Evolutionary conservation across 23 tunicate species (phyloP).

Genomic region (Ciona savignyi): DNA sequence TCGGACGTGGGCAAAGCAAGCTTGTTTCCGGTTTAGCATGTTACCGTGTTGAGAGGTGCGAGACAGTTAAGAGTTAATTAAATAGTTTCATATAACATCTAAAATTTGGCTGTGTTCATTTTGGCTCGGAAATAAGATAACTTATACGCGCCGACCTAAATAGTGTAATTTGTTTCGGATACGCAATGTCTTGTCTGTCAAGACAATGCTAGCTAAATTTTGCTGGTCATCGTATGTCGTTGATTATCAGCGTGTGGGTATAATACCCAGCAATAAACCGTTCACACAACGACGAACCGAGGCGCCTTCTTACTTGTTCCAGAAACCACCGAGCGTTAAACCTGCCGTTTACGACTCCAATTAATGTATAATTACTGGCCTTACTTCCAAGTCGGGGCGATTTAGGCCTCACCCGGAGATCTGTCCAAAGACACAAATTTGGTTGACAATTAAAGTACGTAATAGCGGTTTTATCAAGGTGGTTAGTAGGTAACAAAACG

Average conservation of each 20-base stretch:
- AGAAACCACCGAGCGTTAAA: background rate
- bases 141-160: too few species aligned
- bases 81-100: too few species aligned
- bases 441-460: background rate
- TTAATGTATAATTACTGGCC: background rate
- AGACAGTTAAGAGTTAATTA: too few species aligned
- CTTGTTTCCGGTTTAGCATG: too few species aligned
- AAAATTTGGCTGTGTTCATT: too few species aligned
- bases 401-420: conserved; percentile 1
- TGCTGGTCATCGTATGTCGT: conserved; percentile 1
- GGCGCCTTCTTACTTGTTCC: background rate
- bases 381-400: conserved; percentile 1
- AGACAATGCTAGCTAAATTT: background rate
- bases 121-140: too few species aligned
- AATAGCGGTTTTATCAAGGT: background rate
- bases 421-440: background rate
- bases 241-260: background rate
- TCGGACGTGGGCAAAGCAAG: too few species aligned
- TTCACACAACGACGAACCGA: background rate
- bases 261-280: background rate
- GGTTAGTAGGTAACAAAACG: background rate
- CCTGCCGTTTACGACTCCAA: background rate
- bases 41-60: too few species aligned
- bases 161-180: background rate
- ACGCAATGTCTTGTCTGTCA: background rate